Percentiles rank a stretch among this genome's conserved stretches.
Evolutionary conservation across 2,113 vertebrate species (phyloP).

Genomic region (Seriola aureovittata): DNA sequence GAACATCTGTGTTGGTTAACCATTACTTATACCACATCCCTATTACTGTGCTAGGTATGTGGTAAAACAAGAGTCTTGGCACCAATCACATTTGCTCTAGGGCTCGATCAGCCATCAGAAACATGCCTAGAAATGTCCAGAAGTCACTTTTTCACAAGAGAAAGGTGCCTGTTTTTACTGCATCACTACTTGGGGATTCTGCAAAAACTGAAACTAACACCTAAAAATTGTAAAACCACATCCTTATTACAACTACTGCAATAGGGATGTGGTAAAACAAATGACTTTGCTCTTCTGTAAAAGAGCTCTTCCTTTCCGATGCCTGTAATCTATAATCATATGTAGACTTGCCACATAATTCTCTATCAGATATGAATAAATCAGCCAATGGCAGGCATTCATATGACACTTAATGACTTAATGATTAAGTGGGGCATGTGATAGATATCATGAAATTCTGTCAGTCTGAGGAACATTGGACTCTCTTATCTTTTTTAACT

Average conservation of each 20-base stretch:
- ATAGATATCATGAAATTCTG: constrained; percentile 18
- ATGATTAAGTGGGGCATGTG: neutral
- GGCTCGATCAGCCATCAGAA: neutral
- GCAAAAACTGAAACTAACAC: too few species aligned
- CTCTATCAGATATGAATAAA: neutral
- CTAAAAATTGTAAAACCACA: neutral
- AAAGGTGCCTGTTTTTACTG: neutral
- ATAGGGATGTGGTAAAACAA: neutral
- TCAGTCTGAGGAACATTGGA: constrained; percentile 39
- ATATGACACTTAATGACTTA: neutral
- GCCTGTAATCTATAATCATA: too few species aligned
- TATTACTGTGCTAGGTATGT: neutral
- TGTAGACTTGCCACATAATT: neutral
- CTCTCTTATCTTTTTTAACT: constrained; percentile 53
- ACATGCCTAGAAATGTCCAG: neutral
- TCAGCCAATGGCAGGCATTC: neutral
- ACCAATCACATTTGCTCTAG: neutral
- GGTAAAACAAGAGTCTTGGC: neutral
- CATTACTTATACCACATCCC: neutral
- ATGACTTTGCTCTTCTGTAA: too few species aligned
- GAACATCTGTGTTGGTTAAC: neutral
- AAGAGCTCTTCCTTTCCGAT: too few species aligned
- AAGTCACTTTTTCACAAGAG: neutral
- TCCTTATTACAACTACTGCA: neutral
- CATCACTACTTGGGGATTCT: neutral